Evolutionary conservation across 1,140 invertebrate genomes (phyloP).

Genomic region (Cephus cinctus): DNA sequence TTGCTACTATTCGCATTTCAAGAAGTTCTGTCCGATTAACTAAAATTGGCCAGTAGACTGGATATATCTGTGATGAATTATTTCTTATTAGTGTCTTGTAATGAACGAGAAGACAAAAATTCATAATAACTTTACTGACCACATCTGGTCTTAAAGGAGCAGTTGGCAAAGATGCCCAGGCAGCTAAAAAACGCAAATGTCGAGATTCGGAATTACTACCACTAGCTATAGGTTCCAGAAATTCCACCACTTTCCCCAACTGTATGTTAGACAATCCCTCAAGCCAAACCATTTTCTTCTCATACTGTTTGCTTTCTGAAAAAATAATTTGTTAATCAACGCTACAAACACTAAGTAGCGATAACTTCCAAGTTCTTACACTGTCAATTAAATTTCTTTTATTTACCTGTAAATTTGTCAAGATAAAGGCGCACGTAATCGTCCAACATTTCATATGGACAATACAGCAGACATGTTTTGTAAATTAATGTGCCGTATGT

Average conservation of each 20-base stretch:
- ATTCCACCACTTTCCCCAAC: slow-evolving; percentile 61
- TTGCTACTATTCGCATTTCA: slow-evolving; percentile 65
- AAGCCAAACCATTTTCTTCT: slow-evolving; percentile 69
- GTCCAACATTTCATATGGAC: slow-evolving; percentile 64
- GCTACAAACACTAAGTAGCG: neutral
- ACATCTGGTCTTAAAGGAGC: slow-evolving; percentile 58
- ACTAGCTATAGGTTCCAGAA: slow-evolving; percentile 60
- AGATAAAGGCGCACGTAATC: slow-evolving; percentile 70
- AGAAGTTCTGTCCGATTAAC: slow-evolving; percentile 66
- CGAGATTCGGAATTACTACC: slow-evolving; percentile 52
- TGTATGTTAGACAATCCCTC: slow-evolving; percentile 67
- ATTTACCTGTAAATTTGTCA: slow-evolving; percentile 60
- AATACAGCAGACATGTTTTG: slow-evolving; percentile 61
- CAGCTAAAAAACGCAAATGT: slow-evolving; percentile 61
- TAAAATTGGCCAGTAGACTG: slow-evolving; percentile 68
- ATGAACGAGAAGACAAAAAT: slow-evolving; percentile 2
- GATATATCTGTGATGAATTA: slow-evolving; percentile 56
- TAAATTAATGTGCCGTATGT: slow-evolving; percentile 70
- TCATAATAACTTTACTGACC: slow-evolving; percentile 34
- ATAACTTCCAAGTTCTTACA: slow-evolving; percentile 8
- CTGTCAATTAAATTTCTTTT: slow-evolving; percentile 9
- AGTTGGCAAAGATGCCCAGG: slow-evolving; percentile 62
- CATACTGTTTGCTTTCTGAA: slow-evolving; percentile 64
- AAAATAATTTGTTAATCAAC: slow-evolving; percentile 19
- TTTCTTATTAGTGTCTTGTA: neutral